Evolutionary conservation across 1,140 invertebrate species (phyloP).

Genomic region (Steinernema khuongi): DNA sequence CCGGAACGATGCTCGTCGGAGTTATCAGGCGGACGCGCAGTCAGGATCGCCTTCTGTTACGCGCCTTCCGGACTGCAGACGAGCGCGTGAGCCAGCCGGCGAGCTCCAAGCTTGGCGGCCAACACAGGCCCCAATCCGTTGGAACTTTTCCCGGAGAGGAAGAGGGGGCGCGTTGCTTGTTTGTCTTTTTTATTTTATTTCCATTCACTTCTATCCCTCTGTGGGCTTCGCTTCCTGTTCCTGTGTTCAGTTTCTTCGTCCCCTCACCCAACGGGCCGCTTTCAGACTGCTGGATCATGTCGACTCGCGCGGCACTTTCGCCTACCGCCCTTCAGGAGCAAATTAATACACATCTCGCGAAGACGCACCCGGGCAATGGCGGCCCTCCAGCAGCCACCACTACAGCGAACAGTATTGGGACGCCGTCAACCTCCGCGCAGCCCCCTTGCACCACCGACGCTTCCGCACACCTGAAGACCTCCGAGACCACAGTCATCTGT

Average conservation of each 20-base stretch:
- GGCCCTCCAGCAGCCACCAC: slow-evolving; percentile 19
- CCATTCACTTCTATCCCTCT: neutral
- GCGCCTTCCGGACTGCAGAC: neutral
- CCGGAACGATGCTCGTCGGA: too few species aligned
- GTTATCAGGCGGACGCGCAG: neutral
- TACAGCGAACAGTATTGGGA: slow-evolving; percentile 7
- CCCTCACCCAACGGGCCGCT: neutral
- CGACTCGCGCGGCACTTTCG: slow-evolving; percentile 48
- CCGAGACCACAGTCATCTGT: neutral
- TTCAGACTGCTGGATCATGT: slow-evolving; percentile 56
- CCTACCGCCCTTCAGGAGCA: slow-evolving; percentile 48
- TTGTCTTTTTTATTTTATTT: neutral
- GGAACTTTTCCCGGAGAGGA: neutral
- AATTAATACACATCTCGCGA: slow-evolving; percentile 27
- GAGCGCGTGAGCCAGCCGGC: too few species aligned
- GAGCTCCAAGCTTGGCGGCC: too few species aligned
- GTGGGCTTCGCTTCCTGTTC: neutral
- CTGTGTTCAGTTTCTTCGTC: neutral
- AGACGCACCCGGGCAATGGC: slow-evolving; percentile 22
- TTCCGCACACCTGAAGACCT: neutral
- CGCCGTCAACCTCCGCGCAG: slow-evolving; percentile 20
- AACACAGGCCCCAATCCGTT: too few species aligned
- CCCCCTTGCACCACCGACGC: neutral
- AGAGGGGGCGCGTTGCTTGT: neutral
- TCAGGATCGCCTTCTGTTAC: neutral